A percentile compares a stretch with the other conserved stretches of the same genome.
Evolutionary conservation across 2,888 invertebrate genomes (phyloP).

Genomic region (Erpobdella octoculata): DNA sequence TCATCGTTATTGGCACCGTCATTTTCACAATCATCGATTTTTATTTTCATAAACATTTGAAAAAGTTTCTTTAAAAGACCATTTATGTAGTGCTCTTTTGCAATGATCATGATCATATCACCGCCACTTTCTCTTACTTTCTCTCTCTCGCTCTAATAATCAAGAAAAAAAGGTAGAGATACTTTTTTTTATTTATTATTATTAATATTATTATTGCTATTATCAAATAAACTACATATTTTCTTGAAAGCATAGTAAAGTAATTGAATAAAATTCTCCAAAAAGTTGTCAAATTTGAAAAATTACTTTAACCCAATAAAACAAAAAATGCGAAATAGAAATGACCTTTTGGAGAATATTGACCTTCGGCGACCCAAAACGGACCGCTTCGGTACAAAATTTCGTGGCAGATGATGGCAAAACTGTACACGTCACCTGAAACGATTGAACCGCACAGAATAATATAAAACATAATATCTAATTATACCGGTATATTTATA

Average conservation of each 20-base stretch:
- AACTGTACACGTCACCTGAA: constrained; percentile 69
- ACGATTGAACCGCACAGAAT: no score
- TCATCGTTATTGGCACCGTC: neutral
- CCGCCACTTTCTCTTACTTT: neutral
- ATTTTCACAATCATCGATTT: neutral
- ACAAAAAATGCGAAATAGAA: no score
- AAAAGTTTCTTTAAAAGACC: neutral
- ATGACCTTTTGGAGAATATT: constrained; percentile 38
- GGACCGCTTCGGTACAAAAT: constrained; percentile 61
- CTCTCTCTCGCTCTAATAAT: neutral
- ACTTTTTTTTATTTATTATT: neutral
- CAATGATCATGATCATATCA: neutral
- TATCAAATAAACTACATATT: neutral
- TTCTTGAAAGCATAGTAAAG: no score
- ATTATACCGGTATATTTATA: no score
- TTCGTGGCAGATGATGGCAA: constrained; percentile 81
- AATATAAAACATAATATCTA: no score
- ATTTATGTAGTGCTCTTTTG: neutral
- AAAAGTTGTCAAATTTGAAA: no score
- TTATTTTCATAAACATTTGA: neutral
- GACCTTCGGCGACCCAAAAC: constrained; percentile 43
- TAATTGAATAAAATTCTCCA: no score
- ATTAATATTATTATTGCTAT: neutral
- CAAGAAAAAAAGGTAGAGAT: no score
- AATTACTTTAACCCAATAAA: no score